Evolutionary conservation across 2,113 vertebrate species (phyloP).

Genomic region (Sinocyclocheilus rhinocerous): DNA sequence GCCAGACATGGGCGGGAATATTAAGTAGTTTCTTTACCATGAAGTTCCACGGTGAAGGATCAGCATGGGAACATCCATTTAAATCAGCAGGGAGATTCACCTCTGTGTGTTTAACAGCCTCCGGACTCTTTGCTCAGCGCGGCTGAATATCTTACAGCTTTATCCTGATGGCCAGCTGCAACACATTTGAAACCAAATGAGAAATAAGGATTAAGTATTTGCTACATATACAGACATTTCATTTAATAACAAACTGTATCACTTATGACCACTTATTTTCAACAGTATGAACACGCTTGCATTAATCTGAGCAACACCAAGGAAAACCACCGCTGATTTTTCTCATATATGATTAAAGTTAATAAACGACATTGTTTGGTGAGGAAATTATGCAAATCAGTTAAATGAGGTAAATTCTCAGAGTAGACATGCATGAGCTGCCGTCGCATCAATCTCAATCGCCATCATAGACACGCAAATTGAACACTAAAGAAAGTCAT

Average conservation of each 20-base stretch:
- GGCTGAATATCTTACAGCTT: conserved; percentile 47
- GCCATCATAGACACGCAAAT: conserved; percentile 64
- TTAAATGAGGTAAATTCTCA: conserved; percentile 65
- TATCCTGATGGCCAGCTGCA: conserved; percentile 3
- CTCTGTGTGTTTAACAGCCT: conserved; percentile 69
- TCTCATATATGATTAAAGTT: conserved; percentile 62
- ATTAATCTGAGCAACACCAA: background rate
- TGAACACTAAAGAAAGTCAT: conserved; percentile 75
- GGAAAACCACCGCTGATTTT: conserved; percentile 31
- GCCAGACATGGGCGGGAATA: conserved; percentile 90
- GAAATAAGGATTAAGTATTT: background rate
- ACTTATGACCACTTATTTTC: background rate
- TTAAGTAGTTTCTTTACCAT: conserved; percentile 94
- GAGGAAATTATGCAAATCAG: conserved; percentile 66
- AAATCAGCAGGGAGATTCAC: conserved; percentile 87
- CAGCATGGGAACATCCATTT: conserved; percentile 88
- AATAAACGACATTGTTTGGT: conserved; percentile 70
- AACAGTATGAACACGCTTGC: background rate
- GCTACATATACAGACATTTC: background rate
- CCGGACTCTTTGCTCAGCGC: conserved; percentile 24
- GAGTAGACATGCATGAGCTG: conserved; percentile 64
- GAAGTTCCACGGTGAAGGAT: conserved; percentile 84
- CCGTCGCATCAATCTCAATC: conserved; percentile 78
- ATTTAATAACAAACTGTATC: background rate
- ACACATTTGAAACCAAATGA: background rate